Percentiles rank a stretch among this genome's conserved stretches.
These are phyloP conservation scores for Clangula hyemalis DNA, from an alignment of 2,797 vertebrate genomes.

Conservation along the genomic window DNA sequence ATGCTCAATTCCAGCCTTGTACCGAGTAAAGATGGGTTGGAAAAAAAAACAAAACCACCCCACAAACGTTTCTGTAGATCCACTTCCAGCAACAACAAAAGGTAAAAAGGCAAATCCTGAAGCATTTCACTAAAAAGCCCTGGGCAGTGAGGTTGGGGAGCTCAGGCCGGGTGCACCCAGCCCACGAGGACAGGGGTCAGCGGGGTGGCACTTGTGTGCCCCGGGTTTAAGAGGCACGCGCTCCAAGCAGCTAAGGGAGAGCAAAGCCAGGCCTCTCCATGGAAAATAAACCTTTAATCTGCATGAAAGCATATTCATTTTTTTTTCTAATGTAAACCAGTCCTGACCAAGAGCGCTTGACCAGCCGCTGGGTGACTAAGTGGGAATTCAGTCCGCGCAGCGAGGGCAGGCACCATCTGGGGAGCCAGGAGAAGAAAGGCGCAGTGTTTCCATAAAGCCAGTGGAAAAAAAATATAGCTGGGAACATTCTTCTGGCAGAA, in stretches of 20 bases:
- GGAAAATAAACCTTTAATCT: neutral
- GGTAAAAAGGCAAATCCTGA: neutral
- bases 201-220: rapidly evolving
- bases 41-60: neutral
- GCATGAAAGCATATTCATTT: neutral
- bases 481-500: constrained; percentile 72
- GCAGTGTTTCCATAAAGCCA: constrained; percentile 55
- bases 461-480: constrained; percentile 40
- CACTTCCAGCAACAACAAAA: neutral
- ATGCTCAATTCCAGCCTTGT: neutral
- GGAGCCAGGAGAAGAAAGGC: constrained; percentile 32
- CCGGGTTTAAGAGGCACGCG: neutral
- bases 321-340: neutral
- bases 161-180: too few species aligned
- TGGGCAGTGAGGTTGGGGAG: too few species aligned
- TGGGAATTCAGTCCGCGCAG: neutral
- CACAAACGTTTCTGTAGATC: neutral
- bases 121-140: neutral
- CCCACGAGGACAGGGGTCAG: neutral
- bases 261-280: neutral
- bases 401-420: constrained; percentile 40
- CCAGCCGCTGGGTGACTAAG: neutral
- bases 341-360: neutral
- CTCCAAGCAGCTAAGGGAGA: neutral
- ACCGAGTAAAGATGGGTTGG: neutral